Conservation (phyloP, 1,140 invertebrate species). For the Drosophila azteca region DNA sequence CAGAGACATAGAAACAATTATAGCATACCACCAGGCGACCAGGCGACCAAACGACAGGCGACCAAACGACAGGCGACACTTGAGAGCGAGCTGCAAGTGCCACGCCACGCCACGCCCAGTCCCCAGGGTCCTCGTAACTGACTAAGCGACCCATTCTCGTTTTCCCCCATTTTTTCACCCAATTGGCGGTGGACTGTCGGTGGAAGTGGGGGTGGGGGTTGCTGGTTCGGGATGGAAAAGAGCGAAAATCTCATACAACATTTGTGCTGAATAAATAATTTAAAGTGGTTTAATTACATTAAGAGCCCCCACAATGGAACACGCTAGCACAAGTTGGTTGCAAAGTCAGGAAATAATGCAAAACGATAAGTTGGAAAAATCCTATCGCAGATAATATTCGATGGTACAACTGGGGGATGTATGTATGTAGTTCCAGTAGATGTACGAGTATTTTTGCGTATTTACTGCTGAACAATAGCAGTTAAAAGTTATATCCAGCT, state of each 20-base stretch:
- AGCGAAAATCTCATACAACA: slow-evolving; percentile 7
- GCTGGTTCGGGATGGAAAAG: too few species aligned
- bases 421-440: too few species aligned
- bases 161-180: background rate
- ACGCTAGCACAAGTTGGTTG: background rate
- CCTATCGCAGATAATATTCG: too few species aligned
- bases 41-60: slow-evolving; percentile 36
- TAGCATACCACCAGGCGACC: slow-evolving; percentile 36
- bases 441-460: too few species aligned
- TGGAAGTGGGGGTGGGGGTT: slow-evolving; percentile 6
- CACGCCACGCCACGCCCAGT: slow-evolving; percentile 59
- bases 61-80: slow-evolving; percentile 39
- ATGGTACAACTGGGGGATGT: too few species aligned
- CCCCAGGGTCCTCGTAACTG: slow-evolving; percentile 16
- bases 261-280: slow-evolving; percentile 20
- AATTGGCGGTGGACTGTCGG: background rate
- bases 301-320: background rate
- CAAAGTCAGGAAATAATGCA: too few species aligned
- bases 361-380: too few species aligned
- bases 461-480: too few species aligned
- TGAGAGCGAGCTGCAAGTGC: slow-evolving; percentile 33
- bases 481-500: too few species aligned
- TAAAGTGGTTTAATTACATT: slow-evolving; percentile 32
- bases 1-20: slow-evolving; percentile 15
- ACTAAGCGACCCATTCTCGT: slow-evolving; percentile 9